phyloP scores from a whole-genome alignment of 1,140 invertebrate species.

The Watersipora subatra region DNA sequence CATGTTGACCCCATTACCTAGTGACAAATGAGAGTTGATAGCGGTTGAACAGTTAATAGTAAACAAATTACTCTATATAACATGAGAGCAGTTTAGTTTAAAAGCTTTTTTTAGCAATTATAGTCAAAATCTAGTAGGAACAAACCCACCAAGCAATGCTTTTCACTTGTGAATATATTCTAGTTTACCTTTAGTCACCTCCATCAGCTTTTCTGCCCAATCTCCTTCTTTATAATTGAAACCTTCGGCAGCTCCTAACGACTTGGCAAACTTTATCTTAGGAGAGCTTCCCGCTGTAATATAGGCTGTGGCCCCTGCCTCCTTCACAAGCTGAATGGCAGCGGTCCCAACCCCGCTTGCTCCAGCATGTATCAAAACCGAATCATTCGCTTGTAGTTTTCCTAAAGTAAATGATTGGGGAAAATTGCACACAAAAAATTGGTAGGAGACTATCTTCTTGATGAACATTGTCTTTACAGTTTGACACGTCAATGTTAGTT shows the following conservation, averaged over 20 bases:
- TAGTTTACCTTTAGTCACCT: slow-evolving; percentile 21
- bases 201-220: slow-evolving; percentile 22
- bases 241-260: slow-evolving; percentile 24
- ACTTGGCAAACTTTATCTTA: slow-evolving; percentile 23
- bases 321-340: slow-evolving; percentile 27
- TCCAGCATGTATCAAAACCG: slow-evolving; percentile 36
- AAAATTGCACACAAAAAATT: too few relatives aligned
- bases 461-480: too few relatives aligned
- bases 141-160: not conserved
- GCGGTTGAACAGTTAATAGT: too few relatives aligned
- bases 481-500: too few relatives aligned
- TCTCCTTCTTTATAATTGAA: slow-evolving; percentile 34
- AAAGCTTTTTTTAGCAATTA: slow-evolving; percentile 2
- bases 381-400: slow-evolving; percentile 20
- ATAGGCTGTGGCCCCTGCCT: slow-evolving; percentile 19
- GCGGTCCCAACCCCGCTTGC: slow-evolving; percentile 39
- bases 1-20: slow-evolving; percentile 30
- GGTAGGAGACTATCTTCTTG: too few relatives aligned
- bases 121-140: not conserved
- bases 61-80: too few relatives aligned
- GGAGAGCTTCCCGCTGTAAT: slow-evolving; percentile 32
- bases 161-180: not conserved
- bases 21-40: too few relatives aligned
- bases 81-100: too few relatives aligned
- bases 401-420: slow-evolving; percentile 14